phyloP scores from a whole-genome alignment of 2,888 invertebrate species.

The Drosophila greeni region DNA sequence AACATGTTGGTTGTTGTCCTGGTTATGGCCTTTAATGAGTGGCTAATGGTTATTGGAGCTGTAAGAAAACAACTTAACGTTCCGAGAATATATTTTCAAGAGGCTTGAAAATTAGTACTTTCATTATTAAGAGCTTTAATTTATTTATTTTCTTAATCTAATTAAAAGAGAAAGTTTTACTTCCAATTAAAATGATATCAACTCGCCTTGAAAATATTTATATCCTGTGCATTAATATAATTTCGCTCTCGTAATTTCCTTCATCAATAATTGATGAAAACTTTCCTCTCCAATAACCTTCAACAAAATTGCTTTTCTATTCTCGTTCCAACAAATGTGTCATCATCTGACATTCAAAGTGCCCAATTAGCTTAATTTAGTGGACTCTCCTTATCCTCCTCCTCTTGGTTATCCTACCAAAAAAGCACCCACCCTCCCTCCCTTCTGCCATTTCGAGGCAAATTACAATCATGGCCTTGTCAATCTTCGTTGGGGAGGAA shows the following conservation, averaged over 20 bases:
- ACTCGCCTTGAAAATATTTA: not conserved
- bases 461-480: slow-evolving; percentile 26
- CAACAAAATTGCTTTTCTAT: slow-evolving; percentile 22
- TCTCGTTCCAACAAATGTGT: slow-evolving; percentile 24
- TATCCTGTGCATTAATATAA: slow-evolving; percentile 5
- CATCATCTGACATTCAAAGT: slow-evolving; percentile 31
- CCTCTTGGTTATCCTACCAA: not conserved
- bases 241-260: slow-evolving; percentile 6
- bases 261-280: slow-evolving; percentile 18
- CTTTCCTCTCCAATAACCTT: slow-evolving; percentile 7
- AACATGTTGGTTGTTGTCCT: slow-evolving; percentile 20
- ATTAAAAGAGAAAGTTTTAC: not conserved
- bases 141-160: not conserved
- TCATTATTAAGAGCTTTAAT: not conserved
- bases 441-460: not conserved
- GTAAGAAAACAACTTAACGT: not conserved
- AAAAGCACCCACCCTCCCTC: not conserved
- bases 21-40: slow-evolving; percentile 39
- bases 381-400: not conserved
- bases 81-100: not conserved
- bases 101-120: not conserved
- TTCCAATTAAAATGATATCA: not conserved
- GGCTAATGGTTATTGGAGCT: slow-evolving; percentile 10
- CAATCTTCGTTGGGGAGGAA: slow-evolving; percentile 26
- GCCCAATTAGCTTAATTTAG: slow-evolving; percentile 50